phyloP scores from a whole-genome alignment of 2,113 vertebrate genomes.

The Cheirogaleus medius region DNA sequence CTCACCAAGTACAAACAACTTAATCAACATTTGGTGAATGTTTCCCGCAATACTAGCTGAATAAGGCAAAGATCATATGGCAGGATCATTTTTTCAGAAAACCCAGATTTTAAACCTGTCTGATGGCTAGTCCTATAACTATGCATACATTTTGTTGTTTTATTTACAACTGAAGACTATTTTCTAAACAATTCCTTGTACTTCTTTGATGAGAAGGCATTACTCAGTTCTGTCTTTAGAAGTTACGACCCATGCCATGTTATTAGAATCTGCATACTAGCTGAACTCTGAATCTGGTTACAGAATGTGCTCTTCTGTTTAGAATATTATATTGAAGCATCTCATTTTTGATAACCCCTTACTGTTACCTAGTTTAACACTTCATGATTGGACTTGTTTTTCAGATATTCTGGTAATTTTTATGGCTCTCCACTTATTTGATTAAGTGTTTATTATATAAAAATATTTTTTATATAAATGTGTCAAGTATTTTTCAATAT shows the following conservation, averaged over 20 bases:
- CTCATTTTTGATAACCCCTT: not conserved
- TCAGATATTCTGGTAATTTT: not conserved
- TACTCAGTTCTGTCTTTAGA: not conserved
- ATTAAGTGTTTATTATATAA: not conserved
- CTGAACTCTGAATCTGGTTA: not conserved
- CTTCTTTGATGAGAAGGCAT: not conserved
- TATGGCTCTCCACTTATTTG: not conserved
- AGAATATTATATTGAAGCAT: not conserved
- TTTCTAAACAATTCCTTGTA: not conserved
- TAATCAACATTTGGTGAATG: not conserved
- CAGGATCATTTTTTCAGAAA: not conserved
- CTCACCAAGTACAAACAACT: not conserved
- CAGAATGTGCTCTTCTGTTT: not conserved
- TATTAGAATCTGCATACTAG: not conserved
- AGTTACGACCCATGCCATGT: not conserved
- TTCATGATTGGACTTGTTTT: not conserved
- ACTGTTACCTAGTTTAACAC: not conserved
- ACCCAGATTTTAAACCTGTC: not conserved
- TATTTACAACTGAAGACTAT: not conserved
- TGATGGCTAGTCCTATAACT: not conserved
- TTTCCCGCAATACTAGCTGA: not conserved
- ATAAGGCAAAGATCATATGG: not conserved
- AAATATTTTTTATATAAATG: not conserved
- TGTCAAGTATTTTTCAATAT: not conserved
- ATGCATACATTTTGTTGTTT: not conserved